A percentile compares a stretch with the other conserved stretches of the same genome.
phyloP scores from a whole-genome alignment of 2,888 invertebrate species.

The Thera obeliscata region DNA sequence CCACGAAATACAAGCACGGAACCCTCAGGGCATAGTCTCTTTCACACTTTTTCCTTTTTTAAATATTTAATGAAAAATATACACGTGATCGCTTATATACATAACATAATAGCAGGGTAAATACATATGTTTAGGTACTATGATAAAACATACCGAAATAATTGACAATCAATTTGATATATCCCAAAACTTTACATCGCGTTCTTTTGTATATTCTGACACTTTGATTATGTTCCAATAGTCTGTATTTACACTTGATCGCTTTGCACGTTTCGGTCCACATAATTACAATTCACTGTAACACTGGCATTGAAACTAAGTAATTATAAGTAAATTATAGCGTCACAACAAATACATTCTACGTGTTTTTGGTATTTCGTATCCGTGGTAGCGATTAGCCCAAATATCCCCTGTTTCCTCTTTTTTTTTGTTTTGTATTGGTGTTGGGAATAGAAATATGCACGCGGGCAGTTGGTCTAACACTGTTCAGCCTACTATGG shows the following conservation, averaged over 20 bases:
- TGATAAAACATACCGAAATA: constrained; percentile 67
- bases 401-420: constrained; percentile 18
- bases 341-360: constrained; percentile 4
- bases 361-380: constrained; percentile 8
- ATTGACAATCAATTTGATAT: constrained; percentile 52
- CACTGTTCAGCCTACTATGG: constrained; percentile 48
- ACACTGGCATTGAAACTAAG: constrained; percentile 18
- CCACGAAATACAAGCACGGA: not conserved
- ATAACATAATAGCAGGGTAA: not conserved
- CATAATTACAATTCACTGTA: constrained; percentile 47
- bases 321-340: constrained; percentile 41
- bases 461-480: constrained; percentile 46
- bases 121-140: not conserved
- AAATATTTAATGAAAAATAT: not conserved
- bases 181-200: constrained; percentile 52
- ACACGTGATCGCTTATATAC: not conserved
- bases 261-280: constrained; percentile 59
- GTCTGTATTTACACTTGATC: constrained; percentile 47
- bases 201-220: constrained; percentile 46
- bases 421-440: constrained; percentile 11
- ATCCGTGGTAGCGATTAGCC: constrained; percentile 4
- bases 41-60: not conserved
- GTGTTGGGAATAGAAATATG: constrained; percentile 14
- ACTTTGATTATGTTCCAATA: constrained; percentile 46
- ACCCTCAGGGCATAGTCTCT: not conserved